A percentile compares a stretch with the other conserved stretches of the same genome.
These are phyloP conservation scores for Axea sp. DNA, from an alignment of 2,888 invertebrate species.

Conservation along the genomic window DNA sequence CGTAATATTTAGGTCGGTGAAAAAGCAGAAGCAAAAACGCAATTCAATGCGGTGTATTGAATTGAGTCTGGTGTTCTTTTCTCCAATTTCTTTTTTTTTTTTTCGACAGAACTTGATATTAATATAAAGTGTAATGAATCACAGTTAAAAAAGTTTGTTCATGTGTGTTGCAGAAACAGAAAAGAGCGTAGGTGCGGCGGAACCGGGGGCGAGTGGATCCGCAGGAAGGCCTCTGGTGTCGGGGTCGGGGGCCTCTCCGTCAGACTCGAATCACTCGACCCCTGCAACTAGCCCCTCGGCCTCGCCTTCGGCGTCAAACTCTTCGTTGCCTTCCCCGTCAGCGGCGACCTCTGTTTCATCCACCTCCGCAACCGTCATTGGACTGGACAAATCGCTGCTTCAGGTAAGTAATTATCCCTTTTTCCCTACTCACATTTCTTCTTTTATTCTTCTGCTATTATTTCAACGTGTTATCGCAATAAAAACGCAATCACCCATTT, in stretches of 20 bases:
- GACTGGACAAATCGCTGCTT: conserved; percentile 87
- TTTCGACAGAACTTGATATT: background rate
- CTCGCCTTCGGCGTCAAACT: conserved; percentile 71
- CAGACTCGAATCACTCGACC: conserved; percentile 74
- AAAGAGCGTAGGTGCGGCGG: conserved; percentile 70
- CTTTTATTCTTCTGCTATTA: conserved; percentile 1
- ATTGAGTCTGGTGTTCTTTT: background rate
- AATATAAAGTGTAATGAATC: conserved; percentile 10
- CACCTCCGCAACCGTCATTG: conserved; percentile 82
- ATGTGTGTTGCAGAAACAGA: conserved; percentile 72
- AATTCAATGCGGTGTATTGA: background rate
- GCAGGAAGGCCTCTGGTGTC: conserved; percentile 68
- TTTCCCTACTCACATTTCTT: background rate
- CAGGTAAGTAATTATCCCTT: conserved; percentile 80
- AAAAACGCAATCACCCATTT: too few relatives aligned
- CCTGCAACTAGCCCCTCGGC: conserved; percentile 76
- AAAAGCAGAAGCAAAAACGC: conserved; percentile 2
- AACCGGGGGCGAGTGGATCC: conserved; percentile 70
- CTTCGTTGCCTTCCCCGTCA: conserved; percentile 69
- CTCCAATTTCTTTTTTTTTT: too few relatives aligned
- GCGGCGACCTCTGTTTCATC: conserved; percentile 74
- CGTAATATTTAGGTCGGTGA: conserved; percentile 4
- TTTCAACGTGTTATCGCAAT: background rate
- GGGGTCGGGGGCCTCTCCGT: conserved; percentile 72
- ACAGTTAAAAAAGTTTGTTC: conserved; percentile 13